These are phyloP conservation scores for Drosophila mimetica DNA, from an alignment of 2,888 invertebrate genomes.

Conservation along the genomic window DNA sequence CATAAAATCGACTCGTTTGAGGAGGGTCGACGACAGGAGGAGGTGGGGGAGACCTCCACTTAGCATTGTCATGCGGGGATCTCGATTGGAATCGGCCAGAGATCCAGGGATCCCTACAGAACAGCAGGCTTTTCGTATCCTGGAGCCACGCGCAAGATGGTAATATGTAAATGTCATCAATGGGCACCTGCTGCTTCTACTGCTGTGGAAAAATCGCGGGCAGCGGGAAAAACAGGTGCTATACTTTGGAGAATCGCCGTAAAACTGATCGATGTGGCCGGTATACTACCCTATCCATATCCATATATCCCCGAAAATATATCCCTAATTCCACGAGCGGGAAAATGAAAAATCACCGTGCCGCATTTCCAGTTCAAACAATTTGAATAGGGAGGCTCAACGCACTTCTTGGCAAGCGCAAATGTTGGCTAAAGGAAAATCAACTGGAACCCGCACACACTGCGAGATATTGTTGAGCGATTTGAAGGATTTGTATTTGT, in stretches of 20 bases:
- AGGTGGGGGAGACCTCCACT: constrained; percentile 20
- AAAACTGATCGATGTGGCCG: constrained; percentile 13
- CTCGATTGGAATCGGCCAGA: not conserved
- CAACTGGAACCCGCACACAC: not conserved
- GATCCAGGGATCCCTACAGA: constrained; percentile 14
- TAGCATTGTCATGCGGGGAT: constrained; percentile 30
- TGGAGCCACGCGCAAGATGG: constrained; percentile 36
- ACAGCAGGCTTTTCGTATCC: constrained; percentile 13
- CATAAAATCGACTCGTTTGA: constrained; percentile 72
- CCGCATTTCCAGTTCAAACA: constrained; percentile 68
- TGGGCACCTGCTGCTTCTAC: constrained; percentile 21
- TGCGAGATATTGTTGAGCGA: not conserved
- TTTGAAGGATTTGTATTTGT: not conserved
- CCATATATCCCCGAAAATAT: not conserved
- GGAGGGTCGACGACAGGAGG: constrained; percentile 62
- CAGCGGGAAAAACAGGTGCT: constrained; percentile 24
- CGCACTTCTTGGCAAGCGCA: not conserved
- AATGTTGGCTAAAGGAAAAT: constrained; percentile 2
- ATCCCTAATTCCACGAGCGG: not conserved
- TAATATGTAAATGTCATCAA: constrained; percentile 36
- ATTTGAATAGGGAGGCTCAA: constrained; percentile 48
- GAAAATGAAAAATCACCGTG: constrained; percentile 72
- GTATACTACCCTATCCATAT: not conserved
- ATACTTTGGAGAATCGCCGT: not conserved
- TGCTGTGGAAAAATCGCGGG: constrained; percentile 3